These are phyloP conservation scores for Antedon bifida DNA, from an alignment of 35 echinoderm and acorn worm genomes.

Conservation along the genomic window DNA sequence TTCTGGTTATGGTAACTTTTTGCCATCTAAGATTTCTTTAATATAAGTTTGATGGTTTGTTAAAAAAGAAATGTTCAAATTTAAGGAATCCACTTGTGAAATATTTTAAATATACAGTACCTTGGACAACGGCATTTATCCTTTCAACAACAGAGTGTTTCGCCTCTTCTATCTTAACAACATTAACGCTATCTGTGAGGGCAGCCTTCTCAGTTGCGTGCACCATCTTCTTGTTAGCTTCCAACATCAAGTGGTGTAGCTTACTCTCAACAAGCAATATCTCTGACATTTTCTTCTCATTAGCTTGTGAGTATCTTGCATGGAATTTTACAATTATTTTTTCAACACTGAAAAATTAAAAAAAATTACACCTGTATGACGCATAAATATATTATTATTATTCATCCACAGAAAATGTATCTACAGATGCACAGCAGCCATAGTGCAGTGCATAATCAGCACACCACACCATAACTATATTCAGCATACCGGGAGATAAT, in stretches of 20 bases:
- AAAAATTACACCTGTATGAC: too few species aligned
- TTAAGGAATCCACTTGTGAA: too few species aligned
- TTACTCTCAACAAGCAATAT: slow-evolving; percentile 29
- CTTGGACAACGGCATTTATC: slow-evolving; percentile 26
- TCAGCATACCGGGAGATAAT: too few species aligned
- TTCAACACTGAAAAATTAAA: slow-evolving; percentile 13
- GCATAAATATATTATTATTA: too few species aligned
- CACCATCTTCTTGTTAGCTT: slow-evolving; percentile 18
- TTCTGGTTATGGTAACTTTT: too few species aligned
- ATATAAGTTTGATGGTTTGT: too few species aligned
- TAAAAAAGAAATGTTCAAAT: too few species aligned
- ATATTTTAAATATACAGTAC: neutral
- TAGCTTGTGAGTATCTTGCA: slow-evolving; percentile 17
- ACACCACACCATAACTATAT: too few species aligned
- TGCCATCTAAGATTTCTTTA: too few species aligned
- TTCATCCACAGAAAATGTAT: too few species aligned
- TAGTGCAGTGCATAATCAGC: too few species aligned
- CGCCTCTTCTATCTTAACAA: slow-evolving; percentile 5
- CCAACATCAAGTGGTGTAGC: slow-evolving; percentile 29
- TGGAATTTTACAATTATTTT: slow-evolving; percentile 21
- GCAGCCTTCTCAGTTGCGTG: slow-evolving; percentile 20
- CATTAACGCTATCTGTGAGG: neutral
- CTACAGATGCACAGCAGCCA: too few species aligned
- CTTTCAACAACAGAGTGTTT: neutral
- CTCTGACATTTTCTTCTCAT: slow-evolving; percentile 11